phyloP scores from a whole-genome alignment of 2,797 vertebrate species.

The Cuculus canorus region DNA sequence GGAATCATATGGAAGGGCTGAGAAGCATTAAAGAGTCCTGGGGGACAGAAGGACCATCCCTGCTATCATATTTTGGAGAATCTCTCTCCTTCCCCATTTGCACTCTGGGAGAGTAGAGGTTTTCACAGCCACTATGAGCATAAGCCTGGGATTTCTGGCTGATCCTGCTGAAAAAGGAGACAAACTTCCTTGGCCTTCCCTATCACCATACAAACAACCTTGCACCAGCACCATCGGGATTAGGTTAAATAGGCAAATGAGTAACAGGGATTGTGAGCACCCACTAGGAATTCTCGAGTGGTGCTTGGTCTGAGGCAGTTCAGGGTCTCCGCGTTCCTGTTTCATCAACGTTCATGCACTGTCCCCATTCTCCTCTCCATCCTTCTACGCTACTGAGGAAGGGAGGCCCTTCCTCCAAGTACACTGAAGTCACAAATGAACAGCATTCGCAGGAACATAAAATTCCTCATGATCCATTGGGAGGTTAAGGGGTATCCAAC shows the following conservation, averaged over 20 bases:
- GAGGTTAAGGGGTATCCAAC: background rate
- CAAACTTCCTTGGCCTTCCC: background rate
- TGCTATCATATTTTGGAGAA: background rate
- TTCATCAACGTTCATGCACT: background rate
- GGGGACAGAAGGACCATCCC: background rate
- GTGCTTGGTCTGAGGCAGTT: background rate
- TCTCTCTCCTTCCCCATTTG: background rate
- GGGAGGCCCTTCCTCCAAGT: background rate
- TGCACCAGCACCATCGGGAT: background rate
- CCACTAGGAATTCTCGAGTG: background rate
- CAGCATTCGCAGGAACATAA: background rate
- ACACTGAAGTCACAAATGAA: background rate
- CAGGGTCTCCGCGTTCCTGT: background rate
- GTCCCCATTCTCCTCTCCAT: background rate
- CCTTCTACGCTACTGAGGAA: background rate
- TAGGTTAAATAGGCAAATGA: background rate
- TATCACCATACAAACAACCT: background rate
- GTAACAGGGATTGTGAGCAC: background rate
- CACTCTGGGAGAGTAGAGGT: background rate
- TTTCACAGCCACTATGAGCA: background rate
- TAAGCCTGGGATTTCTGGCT: background rate
- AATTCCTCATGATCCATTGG: background rate
- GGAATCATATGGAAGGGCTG: background rate
- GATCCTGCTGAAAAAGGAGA: background rate
- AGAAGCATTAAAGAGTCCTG: background rate